Conservation (phyloP, 2,113 vertebrate genomes). For the Athene noctua region DNA sequence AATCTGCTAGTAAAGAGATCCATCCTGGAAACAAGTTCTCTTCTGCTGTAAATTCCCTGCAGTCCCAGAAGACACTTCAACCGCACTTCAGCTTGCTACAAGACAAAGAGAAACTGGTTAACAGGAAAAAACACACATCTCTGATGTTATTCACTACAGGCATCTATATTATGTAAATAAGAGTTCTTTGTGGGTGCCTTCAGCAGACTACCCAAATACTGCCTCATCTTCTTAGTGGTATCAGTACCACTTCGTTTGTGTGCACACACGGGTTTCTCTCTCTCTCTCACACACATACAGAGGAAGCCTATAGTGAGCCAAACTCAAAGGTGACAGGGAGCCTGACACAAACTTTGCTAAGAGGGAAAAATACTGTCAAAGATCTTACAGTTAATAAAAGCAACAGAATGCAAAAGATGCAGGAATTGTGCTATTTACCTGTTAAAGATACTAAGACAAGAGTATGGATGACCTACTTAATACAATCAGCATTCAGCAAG, state of each 20-base stretch:
- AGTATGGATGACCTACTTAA: neutral
- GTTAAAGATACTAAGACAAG: neutral
- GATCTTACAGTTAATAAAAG: neutral
- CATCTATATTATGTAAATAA: neutral
- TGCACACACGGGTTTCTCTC: accelerated
- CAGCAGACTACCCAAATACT: neutral
- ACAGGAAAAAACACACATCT: neutral
- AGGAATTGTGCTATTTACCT: neutral
- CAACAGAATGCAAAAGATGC: neutral
- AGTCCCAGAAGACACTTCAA: constrained; percentile 85
- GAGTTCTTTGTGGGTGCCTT: neutral
- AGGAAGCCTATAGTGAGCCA: neutral
- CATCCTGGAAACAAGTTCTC: constrained; percentile 79
- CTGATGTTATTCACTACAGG: neutral
- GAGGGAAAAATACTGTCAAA: neutral
- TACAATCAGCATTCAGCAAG: neutral
- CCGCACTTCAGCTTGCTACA: constrained; percentile 85
- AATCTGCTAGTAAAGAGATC: constrained; percentile 90
- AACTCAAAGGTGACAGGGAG: neutral
- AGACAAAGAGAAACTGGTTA: neutral
- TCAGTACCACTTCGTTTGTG: neutral
- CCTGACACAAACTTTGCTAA: neutral
- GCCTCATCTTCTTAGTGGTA: neutral
- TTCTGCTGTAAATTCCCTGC: constrained; percentile 81
- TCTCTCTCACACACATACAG: neutral